Conservation (phyloP, 2,888 invertebrate genomes). For the Malthinus seriepunctatus region DNA sequence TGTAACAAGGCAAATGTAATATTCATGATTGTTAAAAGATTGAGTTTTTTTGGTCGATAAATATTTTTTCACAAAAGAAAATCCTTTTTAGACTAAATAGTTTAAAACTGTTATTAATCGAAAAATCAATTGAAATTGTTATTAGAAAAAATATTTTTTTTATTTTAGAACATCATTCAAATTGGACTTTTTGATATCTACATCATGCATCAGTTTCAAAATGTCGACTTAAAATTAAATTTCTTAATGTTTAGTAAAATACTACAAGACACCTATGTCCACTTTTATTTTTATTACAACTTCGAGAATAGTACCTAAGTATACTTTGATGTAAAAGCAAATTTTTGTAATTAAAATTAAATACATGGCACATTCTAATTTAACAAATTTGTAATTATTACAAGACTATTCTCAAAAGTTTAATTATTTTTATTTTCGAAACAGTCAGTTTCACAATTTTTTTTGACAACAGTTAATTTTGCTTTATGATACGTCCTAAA, state of each 20-base stretch:
- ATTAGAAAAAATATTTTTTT: conserved; percentile 2
- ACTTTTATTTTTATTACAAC: conserved; percentile 2
- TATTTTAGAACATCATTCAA: neutral
- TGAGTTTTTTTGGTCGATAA: conserved; percentile 42
- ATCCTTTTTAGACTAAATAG: neutral
- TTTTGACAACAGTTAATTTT: conserved; percentile 3
- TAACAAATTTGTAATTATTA: neutral
- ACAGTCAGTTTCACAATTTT: conserved; percentile 2
- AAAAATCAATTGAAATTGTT: neutral
- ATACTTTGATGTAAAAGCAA: neutral
- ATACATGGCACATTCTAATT: neutral
- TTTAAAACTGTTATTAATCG: neutral
- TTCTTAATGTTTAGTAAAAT: too few species aligned
- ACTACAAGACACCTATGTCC: conserved; percentile 1
- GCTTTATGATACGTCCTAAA: conserved; percentile 3
- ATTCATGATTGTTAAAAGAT: conserved; percentile 45
- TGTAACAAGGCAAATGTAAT: conserved; percentile 47
- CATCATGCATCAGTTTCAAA: neutral
- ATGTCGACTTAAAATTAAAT: neutral
- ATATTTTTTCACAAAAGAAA: neutral
- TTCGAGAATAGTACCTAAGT: conserved; percentile 1
- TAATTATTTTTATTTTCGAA: neutral
- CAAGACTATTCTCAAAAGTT: neutral
- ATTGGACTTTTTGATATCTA: conserved; percentile 4
- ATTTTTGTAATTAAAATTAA: too few species aligned